Percentiles rank a stretch among this genome's conserved stretches.
These are phyloP conservation scores for Aselliscus stoliczkanus DNA, from an alignment of 2,797 vertebrate genomes.

Conservation along the genomic window DNA sequence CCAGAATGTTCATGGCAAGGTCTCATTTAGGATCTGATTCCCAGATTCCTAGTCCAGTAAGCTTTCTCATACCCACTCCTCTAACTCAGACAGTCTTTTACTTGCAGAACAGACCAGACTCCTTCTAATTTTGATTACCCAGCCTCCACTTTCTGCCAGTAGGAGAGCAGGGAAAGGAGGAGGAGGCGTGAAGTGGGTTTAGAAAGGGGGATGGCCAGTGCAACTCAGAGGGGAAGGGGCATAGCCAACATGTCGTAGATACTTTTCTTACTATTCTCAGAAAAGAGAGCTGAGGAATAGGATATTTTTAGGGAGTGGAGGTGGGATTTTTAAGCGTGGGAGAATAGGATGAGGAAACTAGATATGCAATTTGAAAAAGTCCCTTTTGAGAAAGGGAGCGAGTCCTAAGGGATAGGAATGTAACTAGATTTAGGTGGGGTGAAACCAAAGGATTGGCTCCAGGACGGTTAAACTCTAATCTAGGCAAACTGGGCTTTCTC, in stretches of 20 bases:
- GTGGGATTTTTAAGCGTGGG: neutral
- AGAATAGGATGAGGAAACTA: neutral
- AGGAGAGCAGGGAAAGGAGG: neutral
- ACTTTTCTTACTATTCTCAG: neutral
- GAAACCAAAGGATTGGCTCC: neutral
- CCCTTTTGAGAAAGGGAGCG: neutral
- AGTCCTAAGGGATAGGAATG: neutral
- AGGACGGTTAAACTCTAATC: neutral
- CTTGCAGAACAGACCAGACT: neutral
- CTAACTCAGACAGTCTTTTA: neutral
- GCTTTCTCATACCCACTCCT: neutral
- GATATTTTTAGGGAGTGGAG: neutral
- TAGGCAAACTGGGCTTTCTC: neutral
- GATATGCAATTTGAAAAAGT: neutral
- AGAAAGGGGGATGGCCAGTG: neutral
- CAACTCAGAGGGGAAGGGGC: neutral
- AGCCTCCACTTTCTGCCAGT: neutral
- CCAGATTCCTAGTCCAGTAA: neutral
- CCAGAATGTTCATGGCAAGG: neutral
- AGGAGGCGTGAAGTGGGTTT: neutral
- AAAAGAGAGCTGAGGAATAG: neutral
- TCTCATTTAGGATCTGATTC: slow-evolving; percentile 31
- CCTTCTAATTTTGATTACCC: neutral
- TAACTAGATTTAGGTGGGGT: neutral
- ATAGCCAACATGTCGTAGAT: neutral